phyloP scores from a whole-genome alignment of 2,888 invertebrate genomes.

The Beris chalybata region DNA sequence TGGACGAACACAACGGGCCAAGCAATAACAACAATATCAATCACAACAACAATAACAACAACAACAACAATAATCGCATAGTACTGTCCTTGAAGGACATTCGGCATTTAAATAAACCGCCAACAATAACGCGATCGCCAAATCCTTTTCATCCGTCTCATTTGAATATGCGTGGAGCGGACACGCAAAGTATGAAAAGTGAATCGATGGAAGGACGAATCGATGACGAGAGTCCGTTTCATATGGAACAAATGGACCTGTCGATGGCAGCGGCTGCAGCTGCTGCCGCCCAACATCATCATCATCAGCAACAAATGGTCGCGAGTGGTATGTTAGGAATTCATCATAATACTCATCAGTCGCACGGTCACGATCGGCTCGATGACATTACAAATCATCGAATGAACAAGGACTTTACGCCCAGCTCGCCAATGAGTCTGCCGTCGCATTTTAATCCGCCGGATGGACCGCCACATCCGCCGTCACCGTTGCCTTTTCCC shows the following conservation, averaged over 20 bases:
- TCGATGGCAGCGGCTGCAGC: conserved; percentile 55
- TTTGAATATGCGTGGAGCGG: conserved; percentile 22
- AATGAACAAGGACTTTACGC: conserved; percentile 53
- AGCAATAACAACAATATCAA: conserved; percentile 50
- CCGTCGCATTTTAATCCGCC: conserved; percentile 55
- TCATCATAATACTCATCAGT: conserved; percentile 38
- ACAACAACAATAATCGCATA: conserved; percentile 54
- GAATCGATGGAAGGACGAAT: conserved; percentile 44
- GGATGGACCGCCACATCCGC: conserved; percentile 59
- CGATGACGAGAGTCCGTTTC: conserved; percentile 51
- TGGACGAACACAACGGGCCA: conserved; percentile 43
- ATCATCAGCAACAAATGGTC: conserved; percentile 46
- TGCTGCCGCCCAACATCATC: conserved; percentile 52
- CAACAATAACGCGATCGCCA: conserved; percentile 39
- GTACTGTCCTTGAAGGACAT: conserved; percentile 56
- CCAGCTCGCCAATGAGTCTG: conserved; percentile 56
- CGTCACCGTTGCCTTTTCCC: conserved; percentile 69
- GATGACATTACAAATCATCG: conserved; percentile 54
- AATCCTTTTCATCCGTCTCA: conserved; percentile 38
- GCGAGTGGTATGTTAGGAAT: conserved; percentile 49
- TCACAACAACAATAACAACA: conserved; percentile 46
- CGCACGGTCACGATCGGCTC: conserved; percentile 46
- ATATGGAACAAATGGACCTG: conserved; percentile 56
- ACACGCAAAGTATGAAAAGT: conserved; percentile 49
- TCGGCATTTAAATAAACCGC: conserved; percentile 53